Base-by-base conservation (phyloP, 2,113 vertebrate species). In the Ammospiza caudacuta region DNA sequence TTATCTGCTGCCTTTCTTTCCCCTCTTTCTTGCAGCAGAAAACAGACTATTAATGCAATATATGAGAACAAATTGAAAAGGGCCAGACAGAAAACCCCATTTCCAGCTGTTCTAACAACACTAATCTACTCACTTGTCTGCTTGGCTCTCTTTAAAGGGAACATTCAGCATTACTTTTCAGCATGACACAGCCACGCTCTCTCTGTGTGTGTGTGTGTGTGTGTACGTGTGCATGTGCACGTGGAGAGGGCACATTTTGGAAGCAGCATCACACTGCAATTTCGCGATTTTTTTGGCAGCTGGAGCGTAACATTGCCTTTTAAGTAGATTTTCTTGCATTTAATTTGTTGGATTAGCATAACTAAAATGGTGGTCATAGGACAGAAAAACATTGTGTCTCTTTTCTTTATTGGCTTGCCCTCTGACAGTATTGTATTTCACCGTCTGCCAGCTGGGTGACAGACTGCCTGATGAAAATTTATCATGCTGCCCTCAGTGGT, bases 141-240 rank as follows among this genome's bases (percentile, higher is more conserved):
- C 16, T 57, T 31, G 41, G 14, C 31, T 76, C 28, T n/a, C 25
- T 20, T 63, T 63, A 83, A 80, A 73, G 12, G 43, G 75, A 74
- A 54, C 73, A 31, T 18, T 59, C 57, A 58, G 44, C 39, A 24
- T 33, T 61, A 39, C 28, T 86, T 73, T 18, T 35, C 19, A 54
- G 55, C 0, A 0, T 91, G 61, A 87, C 29, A 46, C 25, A 58
- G 58, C 23, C 51, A 46, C 0, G 0, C 5, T 81, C 2, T 70
- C n/a, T n/a, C n/a, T n/a, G n/a, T n/a, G n/a, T n/a, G 8, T 33
- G 9, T 49, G 37, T 39, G 27, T 35, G 19, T 29, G 35, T 66
- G 44, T 59, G 52, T 55, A 46, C 22, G n/a, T 58, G 81, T 31
- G 29, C 18, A 7, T 5, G n/a, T 13, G 23, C 55, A 58, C 9